Evolutionary conservation across 2,113 vertebrate genomes (phyloP).

Genomic region (Austrofundulus limnaeus): DNA sequence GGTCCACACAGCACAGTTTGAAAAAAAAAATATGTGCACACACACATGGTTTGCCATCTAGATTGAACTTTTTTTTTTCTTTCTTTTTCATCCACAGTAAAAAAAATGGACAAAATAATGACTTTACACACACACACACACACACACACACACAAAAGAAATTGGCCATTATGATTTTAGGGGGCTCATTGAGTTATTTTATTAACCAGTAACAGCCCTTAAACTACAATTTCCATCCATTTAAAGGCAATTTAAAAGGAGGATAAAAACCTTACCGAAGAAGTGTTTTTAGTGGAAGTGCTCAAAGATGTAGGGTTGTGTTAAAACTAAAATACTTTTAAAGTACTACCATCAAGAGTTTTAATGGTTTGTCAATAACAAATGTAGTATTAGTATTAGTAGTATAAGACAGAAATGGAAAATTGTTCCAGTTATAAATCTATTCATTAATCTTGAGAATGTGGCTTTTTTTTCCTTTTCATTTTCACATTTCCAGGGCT

Average conservation of each 20-base stretch:
- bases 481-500: neutral
- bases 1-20: slow-evolving; percentile 26
- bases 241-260: slow-evolving; percentile 28
- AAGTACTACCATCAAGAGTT: neutral
- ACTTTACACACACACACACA: too few species aligned
- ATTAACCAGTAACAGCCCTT: slow-evolving; percentile 5
- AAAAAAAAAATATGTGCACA: slow-evolving; percentile 24
- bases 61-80: neutral
- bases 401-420: neutral
- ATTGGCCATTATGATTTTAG: too few species aligned
- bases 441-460: too few species aligned
- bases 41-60: slow-evolving; percentile 14
- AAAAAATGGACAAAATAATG: slow-evolving; percentile 2
- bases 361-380: slow-evolving; percentile 21
- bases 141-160: too few species aligned
- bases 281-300: slow-evolving; percentile 21
- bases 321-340: slow-evolving; percentile 21
- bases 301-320: slow-evolving; percentile 19
- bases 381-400: neutral
- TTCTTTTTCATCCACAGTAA: neutral
- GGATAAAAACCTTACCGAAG: slow-evolving; percentile 21
- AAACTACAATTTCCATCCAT: slow-evolving; percentile 9
- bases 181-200: too few species aligned
- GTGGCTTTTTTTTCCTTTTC: too few species aligned
- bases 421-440: neutral